Base-by-base conservation (phyloP, 2,797 vertebrate genomes). In the Phalanger gymnotis region DNA sequence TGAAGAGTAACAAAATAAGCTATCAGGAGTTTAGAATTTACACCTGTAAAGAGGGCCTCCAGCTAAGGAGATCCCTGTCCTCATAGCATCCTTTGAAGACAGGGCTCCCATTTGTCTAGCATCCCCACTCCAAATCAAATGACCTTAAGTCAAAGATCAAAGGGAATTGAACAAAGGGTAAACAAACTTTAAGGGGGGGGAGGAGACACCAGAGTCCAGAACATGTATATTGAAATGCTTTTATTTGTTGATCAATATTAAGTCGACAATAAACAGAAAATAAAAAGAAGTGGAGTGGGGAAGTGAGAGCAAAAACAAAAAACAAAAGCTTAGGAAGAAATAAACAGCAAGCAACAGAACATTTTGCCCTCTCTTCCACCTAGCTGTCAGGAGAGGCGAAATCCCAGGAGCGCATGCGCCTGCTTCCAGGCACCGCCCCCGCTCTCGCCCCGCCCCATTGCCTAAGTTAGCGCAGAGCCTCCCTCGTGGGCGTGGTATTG, bases 401-500 rank as follows among this genome's bases (percentile, higher is more conserved):
- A 81, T 22, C 27, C 19, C 27, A 40, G 12, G 91, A 52, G 91
- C 91, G 40, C 56, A 92, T 91, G 91, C 54, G 91, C 54, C 16
- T 5, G 11, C 40, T 51, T 1, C 0, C 0, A 0, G 57, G 6
- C 3, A 3, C 5, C 28, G 51, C 27, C 56, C 54, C 54, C 4
- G 54, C 54, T 10, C 53, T 3, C 13, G 57, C 7, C 30, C 81
- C 54, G 16, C 52, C 57, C 30, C 4, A 3, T 5, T 0, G 53
- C 47, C 54, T 54, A 31, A 34, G 1, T 1, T 0, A 0, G 11
- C 0, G 5, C 9, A 1, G 0, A 40, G 53, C 2, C 31, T 34
- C 58, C 58, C 14, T 31, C 52, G 47, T 94, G 9, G 54, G 97
- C 90, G 95, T 81, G 56, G 55, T 9, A 0, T 40, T 47, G 97